A percentile compares a stretch with the other conserved stretches of the same genome.
Evolutionary conservation across 2,113 vertebrate species (phyloP).

Genomic region (Neodon shergylaensis): DNA sequence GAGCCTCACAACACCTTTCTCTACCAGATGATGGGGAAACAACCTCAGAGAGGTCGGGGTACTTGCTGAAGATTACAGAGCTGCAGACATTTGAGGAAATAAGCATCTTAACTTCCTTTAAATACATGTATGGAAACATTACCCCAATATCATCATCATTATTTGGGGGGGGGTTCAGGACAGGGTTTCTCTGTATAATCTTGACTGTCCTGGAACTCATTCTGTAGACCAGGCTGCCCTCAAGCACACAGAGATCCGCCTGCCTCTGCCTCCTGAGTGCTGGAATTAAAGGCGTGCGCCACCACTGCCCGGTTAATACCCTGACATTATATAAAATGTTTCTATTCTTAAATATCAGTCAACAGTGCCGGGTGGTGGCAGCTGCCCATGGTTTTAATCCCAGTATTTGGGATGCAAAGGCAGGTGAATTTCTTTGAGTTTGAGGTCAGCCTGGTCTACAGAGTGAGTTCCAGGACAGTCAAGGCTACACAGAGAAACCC

Average conservation of each 20-base stretch:
- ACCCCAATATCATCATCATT: not conserved
- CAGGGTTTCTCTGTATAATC: not conserved
- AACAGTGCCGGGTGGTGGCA: not conserved
- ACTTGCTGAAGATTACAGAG: not conserved
- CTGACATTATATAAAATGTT: not conserved
- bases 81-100: not conserved
- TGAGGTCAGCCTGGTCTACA: not conserved
- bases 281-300: not conserved
- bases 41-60: not conserved
- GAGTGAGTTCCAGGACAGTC: not conserved
- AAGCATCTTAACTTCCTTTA: not conserved
- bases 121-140: not conserved
- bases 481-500: not conserved
- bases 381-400: not conserved
- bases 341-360: not conserved
- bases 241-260: not conserved
- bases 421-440: not conserved
- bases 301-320: not conserved
- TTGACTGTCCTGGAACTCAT: not conserved
- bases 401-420: not conserved
- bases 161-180: not conserved
- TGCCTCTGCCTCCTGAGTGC: not conserved
- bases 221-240: not conserved
- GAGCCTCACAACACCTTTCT: not conserved
- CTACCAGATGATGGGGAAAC: not conserved